These are phyloP conservation scores for Alosa sapidissima DNA, from an alignment of 2,797 vertebrate species.

Conservation along the genomic window DNA sequence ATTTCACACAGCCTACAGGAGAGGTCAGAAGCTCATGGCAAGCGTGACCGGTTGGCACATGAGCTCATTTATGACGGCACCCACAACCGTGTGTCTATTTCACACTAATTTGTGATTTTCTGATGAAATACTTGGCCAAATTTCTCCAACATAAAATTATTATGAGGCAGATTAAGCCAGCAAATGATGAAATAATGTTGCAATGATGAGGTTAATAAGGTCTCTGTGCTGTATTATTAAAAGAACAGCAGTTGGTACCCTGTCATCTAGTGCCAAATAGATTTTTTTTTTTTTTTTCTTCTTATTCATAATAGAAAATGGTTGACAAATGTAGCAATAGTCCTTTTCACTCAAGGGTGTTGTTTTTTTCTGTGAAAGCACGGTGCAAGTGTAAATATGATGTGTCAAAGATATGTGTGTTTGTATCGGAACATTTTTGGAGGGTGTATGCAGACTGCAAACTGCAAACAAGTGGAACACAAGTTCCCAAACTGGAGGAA, in stretches of 20 bases:
- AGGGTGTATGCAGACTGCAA: no score
- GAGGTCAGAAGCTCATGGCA: neutral
- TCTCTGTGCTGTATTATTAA: neutral
- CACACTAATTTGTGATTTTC: neutral
- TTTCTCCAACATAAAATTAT: neutral
- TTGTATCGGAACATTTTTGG: neutral
- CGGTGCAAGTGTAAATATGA: neutral
- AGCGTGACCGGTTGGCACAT: neutral
- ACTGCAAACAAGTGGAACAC: neutral
- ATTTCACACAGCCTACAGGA: neutral
- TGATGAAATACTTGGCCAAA: conserved; percentile 5
- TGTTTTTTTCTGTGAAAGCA: neutral
- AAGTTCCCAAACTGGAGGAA: neutral
- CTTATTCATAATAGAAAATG: neutral
- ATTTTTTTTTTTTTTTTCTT: no score
- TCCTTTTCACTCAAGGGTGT: no score
- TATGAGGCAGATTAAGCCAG: neutral
- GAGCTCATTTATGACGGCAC: neutral
- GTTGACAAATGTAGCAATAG: neutral
- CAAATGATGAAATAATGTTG: neutral
- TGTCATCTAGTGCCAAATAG: neutral
- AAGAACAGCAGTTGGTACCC: neutral
- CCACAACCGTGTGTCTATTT: neutral
- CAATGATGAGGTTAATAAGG: neutral
- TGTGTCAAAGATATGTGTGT: neutral